Base-by-base conservation (phyloP, 2,113 vertebrate genomes). In the Labeo catla region DNA sequence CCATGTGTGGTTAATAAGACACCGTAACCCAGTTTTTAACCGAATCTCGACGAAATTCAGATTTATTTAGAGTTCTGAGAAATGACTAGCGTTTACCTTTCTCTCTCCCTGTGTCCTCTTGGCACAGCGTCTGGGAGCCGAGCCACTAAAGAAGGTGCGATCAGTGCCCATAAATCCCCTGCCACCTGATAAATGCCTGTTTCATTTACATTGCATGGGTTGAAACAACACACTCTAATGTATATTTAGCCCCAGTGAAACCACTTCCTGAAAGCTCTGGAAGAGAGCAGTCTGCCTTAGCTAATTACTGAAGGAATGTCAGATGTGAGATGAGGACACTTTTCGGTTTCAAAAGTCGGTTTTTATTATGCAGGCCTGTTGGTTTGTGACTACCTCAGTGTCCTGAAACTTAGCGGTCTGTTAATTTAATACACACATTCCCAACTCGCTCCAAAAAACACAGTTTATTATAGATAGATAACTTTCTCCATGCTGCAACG, bases 131-230 rank as follows among this genome's bases (percentile, higher is more conserved):
- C 61, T 68, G 59, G 80, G 81, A 81, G 8, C 68, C 11, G 45
- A 70, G 86, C 63, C 89, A 78, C 81, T 90, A 70, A 87, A 83
- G 77, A 86, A 90, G 84, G 89, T 90, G 87, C 28, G 76, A 86
- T 65, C 65, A 50, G 47, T 72, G 66, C 72, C 78, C 63, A 84
- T 90, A 90, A 90, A 90, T 90, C 84, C 77, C 81, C n/a, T 47
- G 81, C 85, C 89, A 88, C 87, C 89, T 90, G 89, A 90, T 90
- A 87, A 90, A 90, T 88, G 84, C 73, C 83, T 83, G 76, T 66
- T 87, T 86, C 87, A 87, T 90, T 83, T 88, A 85, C 83, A 90
- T 84, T 84, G 36, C 68, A 15, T 36, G 16, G 36, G 73, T 66
- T 52, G 68, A 85, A 88, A 52, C 47, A 70, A 83, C 83, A 81